Evolutionary conservation across 1,140 invertebrate species (phyloP).

Genomic region (Neodiprion virginianus): DNA sequence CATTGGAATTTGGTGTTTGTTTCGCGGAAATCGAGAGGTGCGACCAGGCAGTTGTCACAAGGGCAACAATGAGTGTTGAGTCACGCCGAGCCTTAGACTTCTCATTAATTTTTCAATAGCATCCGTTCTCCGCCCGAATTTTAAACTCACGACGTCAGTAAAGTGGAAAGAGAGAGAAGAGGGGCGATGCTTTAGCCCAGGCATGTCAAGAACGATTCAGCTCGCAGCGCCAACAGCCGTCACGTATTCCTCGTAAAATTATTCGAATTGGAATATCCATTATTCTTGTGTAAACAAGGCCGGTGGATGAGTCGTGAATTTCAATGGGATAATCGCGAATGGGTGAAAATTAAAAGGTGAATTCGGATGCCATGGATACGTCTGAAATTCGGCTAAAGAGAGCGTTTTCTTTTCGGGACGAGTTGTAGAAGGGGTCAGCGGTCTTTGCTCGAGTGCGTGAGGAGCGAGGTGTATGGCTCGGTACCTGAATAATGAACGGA

Average conservation of each 20-base stretch:
- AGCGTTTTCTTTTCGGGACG: no score
- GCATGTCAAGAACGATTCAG: not conserved
- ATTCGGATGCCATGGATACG: not conserved
- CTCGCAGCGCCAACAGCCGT: not conserved
- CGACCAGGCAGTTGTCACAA: not conserved
- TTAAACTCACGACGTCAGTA: no score
- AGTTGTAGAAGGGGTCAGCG: no score
- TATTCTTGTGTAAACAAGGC: not conserved
- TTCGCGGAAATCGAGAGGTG: not conserved
- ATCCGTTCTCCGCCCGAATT: no score
- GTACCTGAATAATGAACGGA: no score
- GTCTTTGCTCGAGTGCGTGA: no score
- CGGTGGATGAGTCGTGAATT: not conserved
- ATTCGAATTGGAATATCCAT: not conserved
- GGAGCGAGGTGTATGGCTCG: no score
- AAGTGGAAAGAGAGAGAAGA: no score
- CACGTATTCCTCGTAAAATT: not conserved
- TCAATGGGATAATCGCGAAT: not conserved
- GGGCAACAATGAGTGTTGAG: not conserved
- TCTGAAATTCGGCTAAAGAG: no score
- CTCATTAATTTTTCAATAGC: not conserved
- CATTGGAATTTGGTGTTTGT: not conserved
- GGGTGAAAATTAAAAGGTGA: not conserved
- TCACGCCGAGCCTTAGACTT: not conserved
- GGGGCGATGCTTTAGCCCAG: not conserved